A percentile compares a stretch with the other conserved stretches of the same genome.
These are phyloP conservation scores for Rhorus exstirpatorius DNA, from an alignment of 2,888 invertebrate species.

Conservation along the genomic window DNA sequence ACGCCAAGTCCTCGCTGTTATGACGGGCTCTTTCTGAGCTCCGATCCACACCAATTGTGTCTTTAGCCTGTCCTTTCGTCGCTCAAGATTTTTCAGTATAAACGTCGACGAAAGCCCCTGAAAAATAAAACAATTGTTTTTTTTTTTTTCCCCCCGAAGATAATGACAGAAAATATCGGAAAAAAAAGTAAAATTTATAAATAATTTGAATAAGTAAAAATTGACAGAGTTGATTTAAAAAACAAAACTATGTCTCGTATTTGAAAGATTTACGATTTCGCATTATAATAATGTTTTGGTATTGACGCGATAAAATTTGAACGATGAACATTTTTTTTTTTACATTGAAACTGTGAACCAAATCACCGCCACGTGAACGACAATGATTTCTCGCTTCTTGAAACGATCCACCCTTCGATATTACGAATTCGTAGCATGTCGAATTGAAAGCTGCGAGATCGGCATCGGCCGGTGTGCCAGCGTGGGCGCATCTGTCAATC, in stretches of 20 bases:
- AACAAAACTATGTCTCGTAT: too few relatives aligned
- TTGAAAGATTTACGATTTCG: too few relatives aligned
- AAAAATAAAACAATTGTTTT: neutral
- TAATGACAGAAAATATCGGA: too few relatives aligned
- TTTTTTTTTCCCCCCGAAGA: neutral
- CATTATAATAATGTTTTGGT: too few relatives aligned
- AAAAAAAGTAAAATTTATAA: too few relatives aligned
- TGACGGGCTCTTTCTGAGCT: constrained; percentile 94
- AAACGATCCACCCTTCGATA: constrained; percentile 93
- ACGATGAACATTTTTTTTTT: neutral
- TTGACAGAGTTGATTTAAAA: too few relatives aligned
- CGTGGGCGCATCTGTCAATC: constrained; percentile 93
- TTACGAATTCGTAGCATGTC: constrained; percentile 96
- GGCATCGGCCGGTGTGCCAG: constrained; percentile 92
- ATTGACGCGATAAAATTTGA: neutral
- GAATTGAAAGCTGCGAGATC: constrained; percentile 94
- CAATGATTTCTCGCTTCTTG: constrained; percentile 93
- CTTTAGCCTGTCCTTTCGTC: constrained; percentile 92
- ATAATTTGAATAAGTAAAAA: too few relatives aligned
- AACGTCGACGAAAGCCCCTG: constrained; percentile 90
- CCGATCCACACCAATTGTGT: constrained; percentile 97
- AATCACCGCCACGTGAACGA: constrained; percentile 90
- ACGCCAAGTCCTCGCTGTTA: constrained; percentile 94
- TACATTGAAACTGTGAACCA: constrained; percentile 90
- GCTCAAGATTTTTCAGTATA: constrained; percentile 92